phyloP scores from a whole-genome alignment of 1,140 invertebrate genomes.

The Zaprionus camerounensis region DNA sequence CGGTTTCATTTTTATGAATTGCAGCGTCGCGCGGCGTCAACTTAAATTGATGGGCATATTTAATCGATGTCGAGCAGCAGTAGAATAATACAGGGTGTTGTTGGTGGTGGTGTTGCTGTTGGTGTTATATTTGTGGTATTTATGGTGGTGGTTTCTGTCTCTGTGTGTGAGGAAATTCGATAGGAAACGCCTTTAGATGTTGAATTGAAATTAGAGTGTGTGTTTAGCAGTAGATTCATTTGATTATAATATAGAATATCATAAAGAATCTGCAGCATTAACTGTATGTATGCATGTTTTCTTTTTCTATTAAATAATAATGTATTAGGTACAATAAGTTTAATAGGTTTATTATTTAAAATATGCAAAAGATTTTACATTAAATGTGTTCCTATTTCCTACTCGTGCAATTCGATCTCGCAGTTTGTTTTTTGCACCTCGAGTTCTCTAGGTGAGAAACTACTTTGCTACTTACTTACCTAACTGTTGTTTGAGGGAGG shows the following conservation, averaged over 20 bases:
- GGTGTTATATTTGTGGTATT: not conserved
- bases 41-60: constrained; percentile 44
- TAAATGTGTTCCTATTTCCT: too few species aligned
- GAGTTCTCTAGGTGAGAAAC: constrained; percentile 8
- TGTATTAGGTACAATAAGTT: too few species aligned
- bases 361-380: too few species aligned
- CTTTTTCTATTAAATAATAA: too few species aligned
- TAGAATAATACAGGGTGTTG: not conserved
- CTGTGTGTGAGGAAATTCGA: not conserved
- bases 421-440: too few species aligned
- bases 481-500: not conserved
- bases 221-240: not conserved
- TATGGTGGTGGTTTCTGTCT: not conserved
- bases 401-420: too few species aligned
- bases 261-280: too few species aligned
- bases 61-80: constrained; percentile 39
- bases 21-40: constrained; percentile 21
- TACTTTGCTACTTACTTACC: not conserved
- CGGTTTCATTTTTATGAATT: constrained; percentile 43
- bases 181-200: constrained; percentile 4
- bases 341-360: too few species aligned
- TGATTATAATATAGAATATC: too few species aligned
- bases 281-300: too few species aligned
- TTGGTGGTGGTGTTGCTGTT: not conserved
- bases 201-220: not conserved